Evolutionary conservation across 2,888 invertebrate genomes (phyloP).

Genomic region (Tetropium fuscum): DNA sequence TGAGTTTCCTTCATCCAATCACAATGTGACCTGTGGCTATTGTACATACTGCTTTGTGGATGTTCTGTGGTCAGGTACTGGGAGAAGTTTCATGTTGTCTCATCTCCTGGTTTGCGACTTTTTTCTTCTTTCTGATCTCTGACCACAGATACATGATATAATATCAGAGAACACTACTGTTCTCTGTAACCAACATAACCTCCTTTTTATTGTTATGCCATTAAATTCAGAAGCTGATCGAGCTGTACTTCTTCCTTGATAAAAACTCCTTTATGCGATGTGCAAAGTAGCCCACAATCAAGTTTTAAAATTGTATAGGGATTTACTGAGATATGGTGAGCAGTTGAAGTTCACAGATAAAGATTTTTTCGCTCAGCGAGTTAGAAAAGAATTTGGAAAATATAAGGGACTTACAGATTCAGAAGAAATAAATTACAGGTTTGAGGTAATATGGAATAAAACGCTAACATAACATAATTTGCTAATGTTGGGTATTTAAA

Average conservation of each 20-base stretch:
- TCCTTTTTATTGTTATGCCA: too few species aligned
- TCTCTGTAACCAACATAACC: too few species aligned
- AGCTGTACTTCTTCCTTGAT: not conserved
- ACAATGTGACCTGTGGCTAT: too few species aligned
- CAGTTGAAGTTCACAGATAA: conserved; percentile 83
- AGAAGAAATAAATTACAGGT: conserved; percentile 71
- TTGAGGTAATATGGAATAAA: conserved; percentile 69
- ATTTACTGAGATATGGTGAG: conserved; percentile 83
- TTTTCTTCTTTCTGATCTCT: too few species aligned
- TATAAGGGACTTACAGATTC: conserved; percentile 71
- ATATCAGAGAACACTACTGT: too few species aligned
- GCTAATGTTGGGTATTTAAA: conserved; percentile 6
- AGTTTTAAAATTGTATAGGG: conserved; percentile 82
- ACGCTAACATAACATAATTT: conserved; percentile 6
- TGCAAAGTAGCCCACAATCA: conserved; percentile 58
- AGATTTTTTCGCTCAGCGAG: conserved; percentile 76
- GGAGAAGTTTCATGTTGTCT: too few species aligned
- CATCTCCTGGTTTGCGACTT: too few species aligned
- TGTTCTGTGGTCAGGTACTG: too few species aligned
- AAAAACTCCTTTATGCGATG: conserved; percentile 30
- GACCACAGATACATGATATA: too few species aligned
- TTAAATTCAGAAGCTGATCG: too few species aligned
- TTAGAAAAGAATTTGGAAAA: conserved; percentile 78
- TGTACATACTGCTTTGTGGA: too few species aligned
- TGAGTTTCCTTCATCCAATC: too few species aligned